Conservation (phyloP, 2,797 vertebrate genomes). For the Enteromius mattozi region DNA sequence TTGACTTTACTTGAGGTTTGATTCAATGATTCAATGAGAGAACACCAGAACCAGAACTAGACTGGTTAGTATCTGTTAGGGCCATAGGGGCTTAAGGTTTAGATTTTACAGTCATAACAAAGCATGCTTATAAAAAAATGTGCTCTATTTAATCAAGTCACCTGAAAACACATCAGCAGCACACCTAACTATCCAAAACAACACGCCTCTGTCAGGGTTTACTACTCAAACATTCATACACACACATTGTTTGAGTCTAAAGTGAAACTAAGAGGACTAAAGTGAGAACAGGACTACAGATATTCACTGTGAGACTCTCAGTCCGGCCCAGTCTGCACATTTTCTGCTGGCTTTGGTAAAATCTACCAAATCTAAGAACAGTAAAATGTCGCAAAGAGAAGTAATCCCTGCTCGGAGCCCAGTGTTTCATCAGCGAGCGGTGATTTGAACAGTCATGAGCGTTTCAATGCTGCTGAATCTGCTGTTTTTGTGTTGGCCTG, state of each 20-base stretch:
- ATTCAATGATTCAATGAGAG: too few species aligned
- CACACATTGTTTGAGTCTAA: not conserved
- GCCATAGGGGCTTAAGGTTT: too few species aligned
- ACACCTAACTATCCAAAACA: not conserved
- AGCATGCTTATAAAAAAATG: not conserved
- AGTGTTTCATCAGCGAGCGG: not conserved
- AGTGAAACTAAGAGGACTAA: not conserved
- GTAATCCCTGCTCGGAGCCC: not conserved
- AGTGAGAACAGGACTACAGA: not conserved
- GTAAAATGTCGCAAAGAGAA: too few species aligned
- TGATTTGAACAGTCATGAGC: not conserved
- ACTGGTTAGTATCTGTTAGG: too few species aligned
- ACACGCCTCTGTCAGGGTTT: not conserved
- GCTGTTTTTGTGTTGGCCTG: not conserved
- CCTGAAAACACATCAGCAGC: not conserved
- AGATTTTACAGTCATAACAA: not conserved
- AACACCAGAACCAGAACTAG: too few species aligned
- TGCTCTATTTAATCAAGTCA: not conserved
- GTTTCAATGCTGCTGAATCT: not conserved
- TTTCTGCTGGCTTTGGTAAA: not conserved
- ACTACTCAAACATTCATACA: not conserved
- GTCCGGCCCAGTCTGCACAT: too few species aligned
- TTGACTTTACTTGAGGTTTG: not conserved
- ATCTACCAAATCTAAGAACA: too few species aligned
- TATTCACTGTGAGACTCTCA: not conserved